Evolutionary conservation across 2,888 invertebrate species (phyloP), one percentile per base, ranked within the genome.

Genomic region (Synanthedon formicaeformis): DNA sequence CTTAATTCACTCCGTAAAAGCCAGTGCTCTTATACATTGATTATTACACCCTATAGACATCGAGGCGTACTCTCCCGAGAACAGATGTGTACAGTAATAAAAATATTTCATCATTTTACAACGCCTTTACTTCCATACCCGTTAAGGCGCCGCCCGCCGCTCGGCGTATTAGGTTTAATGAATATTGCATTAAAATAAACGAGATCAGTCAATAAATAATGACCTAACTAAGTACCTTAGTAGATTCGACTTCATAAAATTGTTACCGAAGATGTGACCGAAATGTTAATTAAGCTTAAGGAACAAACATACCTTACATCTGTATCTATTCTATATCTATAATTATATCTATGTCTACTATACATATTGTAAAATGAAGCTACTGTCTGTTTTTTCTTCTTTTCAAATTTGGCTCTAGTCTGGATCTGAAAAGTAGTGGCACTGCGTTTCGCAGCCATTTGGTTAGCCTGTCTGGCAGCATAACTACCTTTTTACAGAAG

Each of bases 41-140:
- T 56, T 54, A 56, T 57, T 53, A 56, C 52, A 51, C 50, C 27
- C 49, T 53, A 54, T 54, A 54, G 50, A 54, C 53, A 48, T 27
- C 41, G 23, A 4, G 16, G 23, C 18, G 40, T 41, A 51, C 51
- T 50, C 55, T 55, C 57, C 51, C 41, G 54, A 51, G 60, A 59
- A 56, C 56, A 60, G 58, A 61, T 58, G 59, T 58, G 59, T 59
- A 57, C 56, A 54, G 60, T 61, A 63, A 63, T 63, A 63, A 63
- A 56, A 63, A 63, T 63, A 63, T 63, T 61, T 63, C 59, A 60
- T 61, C 61, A 61, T 55, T 55, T 58, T 56, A 57, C 60, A 16
- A 12, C 49, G 49, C 16, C 49, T 16, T 49, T 16, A 49, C 18
- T 16, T 49, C 11, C 4, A 41, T 49, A 16, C 23, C 49, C 16